These are phyloP conservation scores for Terebella lapidaria DNA, from an alignment of 2,888 invertebrate species.

Conservation along the genomic window DNA sequence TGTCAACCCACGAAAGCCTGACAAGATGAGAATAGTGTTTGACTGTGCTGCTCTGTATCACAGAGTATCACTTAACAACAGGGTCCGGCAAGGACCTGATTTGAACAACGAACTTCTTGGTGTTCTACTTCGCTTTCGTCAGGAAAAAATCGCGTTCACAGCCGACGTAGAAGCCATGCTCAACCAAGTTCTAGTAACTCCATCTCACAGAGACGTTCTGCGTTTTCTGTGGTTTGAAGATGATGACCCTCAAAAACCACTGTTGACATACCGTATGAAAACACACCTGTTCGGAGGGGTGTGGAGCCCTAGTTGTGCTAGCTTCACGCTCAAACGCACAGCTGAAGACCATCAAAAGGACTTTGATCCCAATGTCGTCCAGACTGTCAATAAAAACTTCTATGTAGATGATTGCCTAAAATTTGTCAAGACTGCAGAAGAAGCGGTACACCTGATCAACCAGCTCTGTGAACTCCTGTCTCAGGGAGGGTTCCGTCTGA, in stretches of 20 bases:
- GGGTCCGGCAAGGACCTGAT: background rate
- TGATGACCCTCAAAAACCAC: background rate
- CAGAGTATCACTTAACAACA: conserved; percentile 14
- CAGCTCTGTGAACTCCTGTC: background rate
- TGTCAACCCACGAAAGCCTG: conserved; percentile 3
- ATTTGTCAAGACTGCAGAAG: background rate
- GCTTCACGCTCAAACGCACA: background rate
- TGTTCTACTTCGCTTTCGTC: background rate
- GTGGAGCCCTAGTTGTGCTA: conserved; percentile 9
- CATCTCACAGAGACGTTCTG: conserved; percentile 15
- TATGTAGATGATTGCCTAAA: conserved; percentile 5
- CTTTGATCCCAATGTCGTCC: background rate
- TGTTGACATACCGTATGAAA: background rate
- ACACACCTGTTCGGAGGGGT: conserved; percentile 8
- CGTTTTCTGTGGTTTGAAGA: conserved; percentile 19
- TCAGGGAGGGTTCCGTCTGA: background rate
- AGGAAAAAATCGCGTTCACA: background rate
- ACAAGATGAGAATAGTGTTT: conserved; percentile 9
- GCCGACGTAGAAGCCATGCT: conserved; percentile 24
- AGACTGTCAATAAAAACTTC: conserved; percentile 1
- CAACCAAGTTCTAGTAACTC: conserved; percentile 14
- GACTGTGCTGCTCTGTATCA: conserved; percentile 8
- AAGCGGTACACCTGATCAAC: background rate
- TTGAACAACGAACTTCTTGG: background rate
- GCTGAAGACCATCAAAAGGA: background rate